Conservation (phyloP, 2,888 invertebrate genomes). For the Erebia ligea region DNA sequence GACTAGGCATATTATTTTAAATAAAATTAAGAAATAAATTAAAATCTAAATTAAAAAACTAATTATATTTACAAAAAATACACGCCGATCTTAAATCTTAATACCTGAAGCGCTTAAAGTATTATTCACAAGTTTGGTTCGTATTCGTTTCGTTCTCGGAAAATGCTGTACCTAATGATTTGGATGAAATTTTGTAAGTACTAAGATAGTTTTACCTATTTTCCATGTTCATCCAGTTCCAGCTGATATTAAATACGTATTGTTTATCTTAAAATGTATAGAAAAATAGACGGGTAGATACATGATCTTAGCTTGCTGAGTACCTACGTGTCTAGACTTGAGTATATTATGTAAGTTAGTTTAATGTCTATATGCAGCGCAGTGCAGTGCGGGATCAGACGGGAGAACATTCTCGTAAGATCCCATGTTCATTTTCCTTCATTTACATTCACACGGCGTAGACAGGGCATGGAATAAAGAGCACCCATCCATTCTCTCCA, state of each 20-base stretch:
- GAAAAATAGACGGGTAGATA: neutral
- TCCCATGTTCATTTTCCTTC: conserved; percentile 7
- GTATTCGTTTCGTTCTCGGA: no score
- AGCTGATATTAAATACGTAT: no score
- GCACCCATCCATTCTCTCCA: neutral
- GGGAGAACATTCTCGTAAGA: neutral
- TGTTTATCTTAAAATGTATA: no score
- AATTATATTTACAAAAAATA: no score
- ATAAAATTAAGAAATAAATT: no score
- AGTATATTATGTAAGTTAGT: neutral
- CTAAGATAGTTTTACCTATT: no score
- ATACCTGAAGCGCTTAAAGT: no score
- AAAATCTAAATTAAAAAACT: no score
- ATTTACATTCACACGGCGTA: neutral
- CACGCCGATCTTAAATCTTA: no score
- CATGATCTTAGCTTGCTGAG: neutral
- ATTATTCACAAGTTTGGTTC: no score
- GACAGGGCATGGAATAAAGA: neutral
- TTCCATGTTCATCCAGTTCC: no score
- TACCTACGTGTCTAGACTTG: conserved; percentile 13
- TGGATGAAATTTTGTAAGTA: conserved; percentile 50
- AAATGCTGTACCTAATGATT: conserved; percentile 49
- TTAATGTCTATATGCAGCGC: neutral
- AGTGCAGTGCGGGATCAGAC: neutral
- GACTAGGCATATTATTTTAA: no score